A percentile compares a stretch with the other conserved stretches of the same genome.
Conservation (phyloP, 1,140 invertebrate species). For the Gonatopus flavifemur region DNA sequence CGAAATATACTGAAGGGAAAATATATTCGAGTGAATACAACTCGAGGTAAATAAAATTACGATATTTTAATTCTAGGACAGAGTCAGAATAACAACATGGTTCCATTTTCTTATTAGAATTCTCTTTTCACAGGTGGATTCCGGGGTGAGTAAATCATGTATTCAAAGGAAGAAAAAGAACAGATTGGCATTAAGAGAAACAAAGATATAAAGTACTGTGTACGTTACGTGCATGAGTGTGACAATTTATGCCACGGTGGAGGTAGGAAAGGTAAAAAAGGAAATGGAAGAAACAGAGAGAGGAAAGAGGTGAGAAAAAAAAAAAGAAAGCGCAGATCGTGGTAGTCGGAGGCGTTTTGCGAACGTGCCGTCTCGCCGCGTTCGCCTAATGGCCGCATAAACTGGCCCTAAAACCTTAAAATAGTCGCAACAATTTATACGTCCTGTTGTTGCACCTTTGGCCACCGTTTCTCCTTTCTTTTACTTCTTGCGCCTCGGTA, state of each 20-base stretch:
- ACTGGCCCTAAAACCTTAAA: constrained; percentile 44
- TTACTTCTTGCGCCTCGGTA: neutral
- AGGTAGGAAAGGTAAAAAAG: constrained; percentile 16
- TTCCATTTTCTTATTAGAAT: too few relatives aligned
- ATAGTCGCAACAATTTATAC: constrained; percentile 43
- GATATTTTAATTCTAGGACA: too few relatives aligned
- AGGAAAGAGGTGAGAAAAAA: constrained; percentile 11
- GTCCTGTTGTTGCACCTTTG: constrained; percentile 36
- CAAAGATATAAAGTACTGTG: too few relatives aligned
- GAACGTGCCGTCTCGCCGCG: constrained; percentile 11
- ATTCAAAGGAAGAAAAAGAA: too few relatives aligned
- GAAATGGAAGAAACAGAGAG: constrained; percentile 3
- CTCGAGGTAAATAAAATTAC: too few relatives aligned
- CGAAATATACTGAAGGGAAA: too few relatives aligned
- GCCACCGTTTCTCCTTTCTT: neutral
- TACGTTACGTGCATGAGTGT: constrained; percentile 28
- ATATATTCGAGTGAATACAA: too few relatives aligned
- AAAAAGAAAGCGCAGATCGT: constrained; percentile 21
- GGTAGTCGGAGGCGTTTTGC: constrained; percentile 20
- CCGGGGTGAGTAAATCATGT: too few relatives aligned
- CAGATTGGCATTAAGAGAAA: too few relatives aligned
- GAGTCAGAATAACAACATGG: too few relatives aligned
- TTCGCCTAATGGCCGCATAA: constrained; percentile 36
- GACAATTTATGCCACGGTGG: constrained; percentile 34
- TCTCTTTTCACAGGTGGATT: too few relatives aligned